Conservation (phyloP, 1,140 invertebrate species). For the Formica exsecta region DNA sequence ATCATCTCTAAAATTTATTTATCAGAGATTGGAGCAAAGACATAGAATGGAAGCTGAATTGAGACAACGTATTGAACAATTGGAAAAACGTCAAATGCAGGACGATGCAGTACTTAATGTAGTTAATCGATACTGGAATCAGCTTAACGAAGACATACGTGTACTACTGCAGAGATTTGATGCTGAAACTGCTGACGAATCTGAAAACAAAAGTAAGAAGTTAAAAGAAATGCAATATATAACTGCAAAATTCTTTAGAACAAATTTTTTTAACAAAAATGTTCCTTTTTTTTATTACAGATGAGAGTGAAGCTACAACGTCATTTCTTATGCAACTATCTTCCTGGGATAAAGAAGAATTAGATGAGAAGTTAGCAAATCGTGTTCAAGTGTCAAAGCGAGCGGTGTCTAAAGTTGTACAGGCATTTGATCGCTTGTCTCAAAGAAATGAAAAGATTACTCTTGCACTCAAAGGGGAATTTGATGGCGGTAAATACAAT, state of each 20-base stretch:
- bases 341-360: slow-evolving; percentile 98
- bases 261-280: slow-evolving; percentile 32
- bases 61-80: slow-evolving; percentile 96
- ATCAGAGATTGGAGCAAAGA: slow-evolving; percentile 94
- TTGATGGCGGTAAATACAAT: slow-evolving; percentile 88
- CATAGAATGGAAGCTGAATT: slow-evolving; percentile 96
- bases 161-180: slow-evolving; percentile 98
- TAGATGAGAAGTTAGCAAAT: slow-evolving; percentile 98
- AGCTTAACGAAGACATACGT: slow-evolving; percentile 98
- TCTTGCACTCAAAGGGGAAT: slow-evolving; percentile 94
- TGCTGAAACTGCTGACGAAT: slow-evolving; percentile 98
- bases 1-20: neutral
- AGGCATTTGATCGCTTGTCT: slow-evolving; percentile 97
- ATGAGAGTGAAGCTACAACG: slow-evolving; percentile 98
- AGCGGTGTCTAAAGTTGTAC: slow-evolving; percentile 97
- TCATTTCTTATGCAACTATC: slow-evolving; percentile 98
- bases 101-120: slow-evolving; percentile 99
- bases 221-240: neutral
- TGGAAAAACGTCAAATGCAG: slow-evolving; percentile 98
- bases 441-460: slow-evolving; percentile 97
- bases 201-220: slow-evolving; percentile 95
- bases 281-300: slow-evolving; percentile 86
- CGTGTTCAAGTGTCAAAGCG: slow-evolving; percentile 96
- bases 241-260: neutral
- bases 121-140: slow-evolving; percentile 99